Evolutionary conservation across 2,888 invertebrate species (phyloP), one percentile per base, ranked within the genome.

Genomic region (Hedychridium roseum): DNA sequence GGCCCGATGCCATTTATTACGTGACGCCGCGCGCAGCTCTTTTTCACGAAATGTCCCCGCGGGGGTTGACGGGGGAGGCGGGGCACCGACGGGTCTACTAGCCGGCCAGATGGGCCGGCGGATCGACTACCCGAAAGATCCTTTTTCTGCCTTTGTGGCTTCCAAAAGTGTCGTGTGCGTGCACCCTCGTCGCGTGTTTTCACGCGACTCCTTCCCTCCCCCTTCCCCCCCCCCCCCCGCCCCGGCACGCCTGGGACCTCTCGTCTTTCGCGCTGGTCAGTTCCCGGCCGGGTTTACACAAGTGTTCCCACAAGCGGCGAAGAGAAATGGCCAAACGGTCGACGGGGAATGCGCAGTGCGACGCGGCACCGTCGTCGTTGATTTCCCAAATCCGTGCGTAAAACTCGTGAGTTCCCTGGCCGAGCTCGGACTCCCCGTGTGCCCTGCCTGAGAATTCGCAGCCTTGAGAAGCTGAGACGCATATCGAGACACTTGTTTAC

Each of bases 1-100:
- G 63, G 63, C 57, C 68, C 58, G 56, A 54, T 57, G 64, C 68
- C 64, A 63, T 73, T 71, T 71, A 66, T 70, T 68, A 65, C 62
- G 57, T 51, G 57, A 56, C 53, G 52, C 21, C 50, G 32, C 53
- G 48, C 44, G 52, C 59, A 58, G 66, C 67, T n/a, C n/a, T n/a
- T 70, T 72, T 73, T 68, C 60, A 66, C 60, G 54, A 58, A 52
- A 60, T 47, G 38, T 38, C 37, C 58, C 45, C 50, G 18, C 16
- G 11, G 11, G 15, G n/a, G n/a, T n/a, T n/a, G n/a, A n/a, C n/a
- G n/a, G n/a, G n/a, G n/a, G 26, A 17, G 28, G 27, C 30, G 20
- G 14, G 20, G 20, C 14, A 35, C 9, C 14, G 27, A n/a, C 16
- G 20, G 18, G 21, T 17, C 9, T 38, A 17, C 21, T 34, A 15